Conservation (phyloP, 1,140 invertebrate species). For the Idris sp. region DNA sequence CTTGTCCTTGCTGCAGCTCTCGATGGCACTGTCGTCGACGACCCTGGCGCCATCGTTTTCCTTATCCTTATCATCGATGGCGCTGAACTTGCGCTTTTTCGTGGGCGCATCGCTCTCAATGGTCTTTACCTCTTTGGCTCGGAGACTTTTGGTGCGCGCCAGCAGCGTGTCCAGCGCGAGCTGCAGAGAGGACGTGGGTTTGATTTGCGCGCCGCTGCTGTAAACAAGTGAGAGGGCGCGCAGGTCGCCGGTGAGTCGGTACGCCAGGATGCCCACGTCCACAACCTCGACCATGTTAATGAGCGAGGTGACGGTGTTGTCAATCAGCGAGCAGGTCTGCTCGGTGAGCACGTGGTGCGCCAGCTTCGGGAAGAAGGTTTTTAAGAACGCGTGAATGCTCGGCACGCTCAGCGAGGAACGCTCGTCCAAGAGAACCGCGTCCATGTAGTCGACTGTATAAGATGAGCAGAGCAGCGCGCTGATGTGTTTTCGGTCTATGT, state of each 20-base stretch:
- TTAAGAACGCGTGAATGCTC: slow-evolving; percentile 89
- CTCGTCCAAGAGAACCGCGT: slow-evolving; percentile 89
- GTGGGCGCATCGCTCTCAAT: slow-evolving; percentile 70
- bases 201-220: slow-evolving; percentile 73
- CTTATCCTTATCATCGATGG: slow-evolving; percentile 57
- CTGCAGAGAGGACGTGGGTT: slow-evolving; percentile 69
- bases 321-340: slow-evolving; percentile 80
- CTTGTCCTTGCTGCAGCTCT: slow-evolving; percentile 57
- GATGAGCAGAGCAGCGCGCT: slow-evolving; percentile 86
- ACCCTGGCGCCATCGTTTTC: slow-evolving; percentile 45
- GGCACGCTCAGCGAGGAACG: slow-evolving; percentile 86
- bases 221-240: slow-evolving; percentile 53
- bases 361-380: slow-evolving; percentile 89
- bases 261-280: slow-evolving; percentile 76
- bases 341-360: slow-evolving; percentile 81
- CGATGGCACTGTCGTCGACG: slow-evolving; percentile 58
- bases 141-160: slow-evolving; percentile 66
- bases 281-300: slow-evolving; percentile 78
- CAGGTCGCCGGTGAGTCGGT: slow-evolving; percentile 79
- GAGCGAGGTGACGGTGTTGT: slow-evolving; percentile 79
- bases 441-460: slow-evolving; percentile 90
- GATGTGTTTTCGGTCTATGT: slow-evolving; percentile 88
- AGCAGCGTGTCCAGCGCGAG: slow-evolving; percentile 69
- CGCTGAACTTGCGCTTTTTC: slow-evolving; percentile 74
- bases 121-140: slow-evolving; percentile 66